Evolutionary conservation across 1,140 invertebrate genomes (phyloP).

Genomic region (Macrosteles quadrilineatus): DNA sequence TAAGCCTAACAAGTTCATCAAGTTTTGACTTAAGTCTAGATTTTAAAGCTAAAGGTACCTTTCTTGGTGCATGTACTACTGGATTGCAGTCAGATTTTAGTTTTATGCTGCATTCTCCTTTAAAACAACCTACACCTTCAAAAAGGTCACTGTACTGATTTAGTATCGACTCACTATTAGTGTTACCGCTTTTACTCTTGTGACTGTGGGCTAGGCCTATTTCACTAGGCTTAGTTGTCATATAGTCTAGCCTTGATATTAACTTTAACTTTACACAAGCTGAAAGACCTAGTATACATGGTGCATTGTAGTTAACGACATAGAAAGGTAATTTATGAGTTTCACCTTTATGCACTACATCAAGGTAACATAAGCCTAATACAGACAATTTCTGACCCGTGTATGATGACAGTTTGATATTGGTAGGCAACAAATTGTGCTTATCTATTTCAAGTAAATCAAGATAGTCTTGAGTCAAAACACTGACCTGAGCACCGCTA

Average conservation of each 20-base stretch:
- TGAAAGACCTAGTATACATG: not conserved
- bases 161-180: not conserved
- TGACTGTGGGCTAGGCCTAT: not conserved
- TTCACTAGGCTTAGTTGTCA: not conserved
- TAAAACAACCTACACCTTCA: not conserved
- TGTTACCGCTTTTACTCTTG: not conserved
- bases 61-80: not conserved
- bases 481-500: not conserved
- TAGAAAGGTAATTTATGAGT: too few relatives aligned
- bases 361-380: too few relatives aligned
- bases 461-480: not conserved
- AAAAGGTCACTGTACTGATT: not conserved
- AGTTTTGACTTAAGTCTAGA: constrained; percentile 31
- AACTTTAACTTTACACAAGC: not conserved
- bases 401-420: too few relatives aligned
- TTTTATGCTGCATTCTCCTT: not conserved
- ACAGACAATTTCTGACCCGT: too few relatives aligned
- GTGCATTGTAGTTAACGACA: too few relatives aligned
- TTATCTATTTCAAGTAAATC: too few relatives aligned
- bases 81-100: not conserved
- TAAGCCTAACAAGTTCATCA: constrained; percentile 36
- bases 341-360: too few relatives aligned
- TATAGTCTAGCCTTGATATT: not conserved
- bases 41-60: not conserved
- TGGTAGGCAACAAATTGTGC: too few relatives aligned